phyloP scores from a whole-genome alignment of 2,888 invertebrate genomes.

The Anthrax anthrax region DNA sequence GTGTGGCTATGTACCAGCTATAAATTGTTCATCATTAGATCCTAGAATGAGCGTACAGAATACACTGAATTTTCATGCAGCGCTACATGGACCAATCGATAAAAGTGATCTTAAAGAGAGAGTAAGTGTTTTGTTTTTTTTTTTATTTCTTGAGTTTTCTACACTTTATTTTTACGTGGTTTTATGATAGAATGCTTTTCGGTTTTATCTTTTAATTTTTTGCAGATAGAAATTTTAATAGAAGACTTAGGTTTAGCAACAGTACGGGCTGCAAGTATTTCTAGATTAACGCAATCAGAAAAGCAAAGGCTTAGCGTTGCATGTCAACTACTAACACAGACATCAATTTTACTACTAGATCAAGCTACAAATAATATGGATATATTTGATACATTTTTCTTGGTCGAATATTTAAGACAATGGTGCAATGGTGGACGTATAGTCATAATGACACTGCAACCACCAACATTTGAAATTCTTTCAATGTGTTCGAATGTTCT shows the following conservation, averaged over 20 bases:
- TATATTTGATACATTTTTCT: conserved; percentile 89
- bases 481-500: conserved; percentile 65
- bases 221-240: conserved; percentile 78
- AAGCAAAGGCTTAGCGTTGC: conserved; percentile 76
- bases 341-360: conserved; percentile 74
- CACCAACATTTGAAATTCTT: conserved; percentile 89
- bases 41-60: conserved; percentile 82
- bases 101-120: conserved; percentile 52
- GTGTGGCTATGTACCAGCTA: conserved; percentile 39
- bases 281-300: conserved; percentile 76
- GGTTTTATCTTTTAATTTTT: no score
- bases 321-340: conserved; percentile 72
- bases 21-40: conserved; percentile 30
- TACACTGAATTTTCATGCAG: conserved; percentile 70
- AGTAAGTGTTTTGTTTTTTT: conserved; percentile 42
- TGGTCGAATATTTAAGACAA: conserved; percentile 84
- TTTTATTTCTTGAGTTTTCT: neutral
- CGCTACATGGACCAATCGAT: conserved; percentile 39
- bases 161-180: no score
- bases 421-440: conserved; percentile 64
- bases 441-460: conserved; percentile 81
- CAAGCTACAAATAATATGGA: conserved; percentile 58
- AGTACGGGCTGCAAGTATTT: conserved; percentile 74
- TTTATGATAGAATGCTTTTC: no score
- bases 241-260: conserved; percentile 85